phyloP scores from a whole-genome alignment of 2,113 vertebrate genomes.

The Fulmarus glacialis region DNA sequence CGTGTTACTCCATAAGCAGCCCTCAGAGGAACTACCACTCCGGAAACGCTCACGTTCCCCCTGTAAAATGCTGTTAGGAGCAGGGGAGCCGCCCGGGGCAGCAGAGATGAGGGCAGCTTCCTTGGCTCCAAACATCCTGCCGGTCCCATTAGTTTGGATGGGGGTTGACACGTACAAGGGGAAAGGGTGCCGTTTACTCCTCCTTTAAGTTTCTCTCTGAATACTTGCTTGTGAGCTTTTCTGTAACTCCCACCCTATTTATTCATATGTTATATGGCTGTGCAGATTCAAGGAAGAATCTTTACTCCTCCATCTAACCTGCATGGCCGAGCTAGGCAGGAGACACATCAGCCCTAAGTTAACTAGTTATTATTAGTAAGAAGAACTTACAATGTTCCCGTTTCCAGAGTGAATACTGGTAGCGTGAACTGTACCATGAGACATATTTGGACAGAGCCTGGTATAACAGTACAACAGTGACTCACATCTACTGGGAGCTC shows the following conservation, averaged over 20 bases:
- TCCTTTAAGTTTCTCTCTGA: background rate
- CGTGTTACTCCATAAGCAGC: background rate
- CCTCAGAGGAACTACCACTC: background rate
- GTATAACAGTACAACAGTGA: background rate
- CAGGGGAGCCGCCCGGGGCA: background rate
- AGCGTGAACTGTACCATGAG: rapidly evolving
- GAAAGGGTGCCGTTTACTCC: background rate
- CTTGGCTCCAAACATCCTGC: background rate
- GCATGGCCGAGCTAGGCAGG: background rate
- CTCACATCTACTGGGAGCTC: background rate
- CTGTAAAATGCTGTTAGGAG: background rate
- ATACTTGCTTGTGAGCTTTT: rapidly evolving
- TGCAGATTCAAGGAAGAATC: background rate
- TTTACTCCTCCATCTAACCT: background rate
- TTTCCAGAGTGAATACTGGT: background rate
- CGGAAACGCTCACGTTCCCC: rapidly evolving
- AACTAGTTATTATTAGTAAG: background rate
- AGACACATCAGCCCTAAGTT: background rate
- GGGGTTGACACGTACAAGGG: background rate
- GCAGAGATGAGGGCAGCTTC: background rate
- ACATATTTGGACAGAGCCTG: background rate
- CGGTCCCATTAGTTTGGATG: background rate
- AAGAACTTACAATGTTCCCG: background rate
- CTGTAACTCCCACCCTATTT: background rate
- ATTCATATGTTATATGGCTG: background rate